These are phyloP conservation scores for Smittia sp. DNA, from an alignment of 2,888 invertebrate genomes.

Conservation along the genomic window DNA sequence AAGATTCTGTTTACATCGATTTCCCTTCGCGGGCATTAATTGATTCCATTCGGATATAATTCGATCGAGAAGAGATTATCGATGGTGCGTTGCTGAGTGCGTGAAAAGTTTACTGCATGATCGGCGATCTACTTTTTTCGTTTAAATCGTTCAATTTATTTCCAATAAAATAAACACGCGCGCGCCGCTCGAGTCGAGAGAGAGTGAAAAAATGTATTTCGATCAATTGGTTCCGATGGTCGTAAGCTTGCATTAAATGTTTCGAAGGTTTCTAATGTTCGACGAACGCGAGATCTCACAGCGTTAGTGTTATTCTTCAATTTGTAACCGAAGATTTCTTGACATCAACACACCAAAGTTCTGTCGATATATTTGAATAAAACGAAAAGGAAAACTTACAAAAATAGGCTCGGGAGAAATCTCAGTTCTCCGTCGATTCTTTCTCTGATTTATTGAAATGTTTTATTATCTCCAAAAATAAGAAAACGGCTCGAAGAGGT, in stretches of 20 bases:
- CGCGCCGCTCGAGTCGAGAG: conserved; percentile 11
- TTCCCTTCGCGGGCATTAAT: conserved; percentile 2
- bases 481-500: background rate
- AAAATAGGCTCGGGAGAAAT: background rate
- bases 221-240: conserved; percentile 28
- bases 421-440: conserved; percentile 3
- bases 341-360: background rate
- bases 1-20: conserved; percentile 26
- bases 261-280: background rate
- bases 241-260: background rate
- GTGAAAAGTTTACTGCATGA: conserved; percentile 2
- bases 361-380: background rate
- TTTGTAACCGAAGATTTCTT: background rate
- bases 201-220: background rate
- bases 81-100: background rate
- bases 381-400: background rate
- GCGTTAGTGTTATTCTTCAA: background rate
- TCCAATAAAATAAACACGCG: conserved; percentile 25
- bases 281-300: conserved; percentile 1
- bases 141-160: conserved; percentile 3
- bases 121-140: background rate
- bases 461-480: conserved; percentile 4
- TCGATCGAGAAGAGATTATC: background rate
- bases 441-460: conserved; percentile 1
- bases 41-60: conserved; percentile 29